Base-by-base conservation (phyloP, 2,113 vertebrate species). In the Lophotis ruficrista region DNA sequence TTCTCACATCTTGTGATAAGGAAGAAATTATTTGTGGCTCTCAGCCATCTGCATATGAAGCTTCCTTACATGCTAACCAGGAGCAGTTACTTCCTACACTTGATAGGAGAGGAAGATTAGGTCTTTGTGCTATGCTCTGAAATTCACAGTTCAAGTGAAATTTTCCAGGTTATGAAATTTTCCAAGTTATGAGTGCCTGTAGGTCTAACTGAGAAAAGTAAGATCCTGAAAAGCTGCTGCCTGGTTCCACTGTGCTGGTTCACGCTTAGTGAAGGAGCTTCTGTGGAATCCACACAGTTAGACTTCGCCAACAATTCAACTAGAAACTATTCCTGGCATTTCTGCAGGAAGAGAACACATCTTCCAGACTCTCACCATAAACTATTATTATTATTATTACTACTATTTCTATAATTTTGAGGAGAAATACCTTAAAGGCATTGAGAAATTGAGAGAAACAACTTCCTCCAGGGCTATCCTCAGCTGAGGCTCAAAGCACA, bases 121-220 rank as follows among this genome's bases (percentile, higher is more conserved):
- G n/a, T n/a, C 48, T 72, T 30, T 53, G 56, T 21, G 51, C 45
- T 43, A 24, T 21, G 37, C 50, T 64, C 53, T 50, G 71, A n/a
- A 71, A 79, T 22, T 58, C 38, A 54, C 12, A 57, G 54, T 9
- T 77, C 35, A 35, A 70, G 13, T 20, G 14, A 51, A 18, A 35
- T 10, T n/a, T 72, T 70, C n/a, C 22, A 38, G 14, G 35, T 43
- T 43, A 43, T 43, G 41, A 43, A 43, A 15, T 43, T 43, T 43
- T 43, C 41, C 41, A 43, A 43, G 41, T 43, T 43, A 43, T 43
- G 41, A 43, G 41, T 57, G 54, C 28, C 37, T 0, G 0, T 0
- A 61, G 18, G n/a, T 45, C 10, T 28, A 16, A 7, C 16, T 73
- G 58, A 86, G 72, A 37, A 77, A 43, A 15, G 71, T 35, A 73